Evolutionary conservation across 2,797 vertebrate species (phyloP).

Genomic region (Cirrhinus molitorella): DNA sequence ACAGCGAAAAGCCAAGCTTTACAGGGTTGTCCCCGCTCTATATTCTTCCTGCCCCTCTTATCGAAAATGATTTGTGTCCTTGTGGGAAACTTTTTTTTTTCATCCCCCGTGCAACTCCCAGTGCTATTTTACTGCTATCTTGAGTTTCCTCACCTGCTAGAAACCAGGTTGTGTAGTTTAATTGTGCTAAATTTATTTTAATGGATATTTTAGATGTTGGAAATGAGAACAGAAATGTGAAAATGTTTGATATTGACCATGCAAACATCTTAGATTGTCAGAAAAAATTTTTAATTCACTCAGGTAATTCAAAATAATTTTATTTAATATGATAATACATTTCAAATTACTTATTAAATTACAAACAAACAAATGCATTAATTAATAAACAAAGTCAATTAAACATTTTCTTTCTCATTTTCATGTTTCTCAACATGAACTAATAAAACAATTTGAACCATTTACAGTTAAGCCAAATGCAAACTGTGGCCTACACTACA

Average conservation of each 20-base stretch:
- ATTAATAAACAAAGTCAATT: background rate
- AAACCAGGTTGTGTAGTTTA: background rate
- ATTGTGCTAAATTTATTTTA: slow-evolving; percentile 1
- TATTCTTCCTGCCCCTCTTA: background rate
- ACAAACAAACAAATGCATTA: background rate
- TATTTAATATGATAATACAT: background rate
- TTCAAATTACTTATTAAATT: background rate
- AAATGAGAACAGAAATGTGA: background rate
- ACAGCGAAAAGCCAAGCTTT: background rate
- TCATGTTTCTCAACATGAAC: too few relatives aligned
- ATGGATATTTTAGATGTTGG: too few relatives aligned
- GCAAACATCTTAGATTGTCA: background rate
- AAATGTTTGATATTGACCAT: background rate
- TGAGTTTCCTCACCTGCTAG: background rate
- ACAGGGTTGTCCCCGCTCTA: background rate
- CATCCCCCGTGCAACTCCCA: background rate
- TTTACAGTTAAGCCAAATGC: background rate
- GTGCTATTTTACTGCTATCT: background rate
- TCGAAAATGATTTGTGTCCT: background rate
- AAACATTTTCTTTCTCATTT: background rate
- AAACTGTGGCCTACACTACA: background rate
- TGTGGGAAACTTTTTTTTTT: background rate
- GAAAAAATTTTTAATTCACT: too few relatives aligned
- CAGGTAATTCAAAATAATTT: background rate
- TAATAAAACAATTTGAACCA: slow-evolving; percentile 21